Evolutionary conservation across 2,797 vertebrate species (phyloP), one percentile per base, ranked within the genome.

Genomic region (Ctenosaura bakeri): DNA sequence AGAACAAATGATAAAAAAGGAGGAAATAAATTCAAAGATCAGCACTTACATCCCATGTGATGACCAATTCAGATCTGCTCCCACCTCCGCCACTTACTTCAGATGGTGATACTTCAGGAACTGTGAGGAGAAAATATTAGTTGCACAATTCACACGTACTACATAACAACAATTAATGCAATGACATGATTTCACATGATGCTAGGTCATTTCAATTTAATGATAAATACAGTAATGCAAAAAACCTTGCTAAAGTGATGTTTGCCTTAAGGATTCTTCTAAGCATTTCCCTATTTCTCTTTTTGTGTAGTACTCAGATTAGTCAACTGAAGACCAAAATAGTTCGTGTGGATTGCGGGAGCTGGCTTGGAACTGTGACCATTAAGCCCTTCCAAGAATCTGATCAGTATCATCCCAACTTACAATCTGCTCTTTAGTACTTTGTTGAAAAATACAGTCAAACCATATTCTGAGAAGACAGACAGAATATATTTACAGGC

Each of bases 31-130:
- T 85, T 0, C 97, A 95, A 97, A 95, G 83, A 73, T 59, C 1
- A 97, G 94, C 95, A 98, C 98, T 99, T 98, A 99, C 99, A 97
- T 99, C 99, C 99, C 99, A 99, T 88, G 98, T 99, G 96, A 99
- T 99, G 96, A 99, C 99, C 96, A 99, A 98, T 97, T 99, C 99
- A 90, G 99, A 98, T 94, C 98, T 98, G 96, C 98, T 99, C 95
- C 99, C 99, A 90, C 98, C 99, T 96, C 99, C 99, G 94, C 99
- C 99, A 93, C 98, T 98, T 88, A 99, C 98, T 96, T 99, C 98
- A 88, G 98, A 98, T 81, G 99, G 99, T 94, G 99, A 98, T 89
- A 98, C 97, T 96, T 99, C 98, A 0, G 99, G 99, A 96, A 97
- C 99, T 99, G 96, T 87, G 95, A 92, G 91, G 94, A 95, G 95